Base-by-base conservation (phyloP, 2,888 invertebrate species). In the Aquatica leii region DNA sequence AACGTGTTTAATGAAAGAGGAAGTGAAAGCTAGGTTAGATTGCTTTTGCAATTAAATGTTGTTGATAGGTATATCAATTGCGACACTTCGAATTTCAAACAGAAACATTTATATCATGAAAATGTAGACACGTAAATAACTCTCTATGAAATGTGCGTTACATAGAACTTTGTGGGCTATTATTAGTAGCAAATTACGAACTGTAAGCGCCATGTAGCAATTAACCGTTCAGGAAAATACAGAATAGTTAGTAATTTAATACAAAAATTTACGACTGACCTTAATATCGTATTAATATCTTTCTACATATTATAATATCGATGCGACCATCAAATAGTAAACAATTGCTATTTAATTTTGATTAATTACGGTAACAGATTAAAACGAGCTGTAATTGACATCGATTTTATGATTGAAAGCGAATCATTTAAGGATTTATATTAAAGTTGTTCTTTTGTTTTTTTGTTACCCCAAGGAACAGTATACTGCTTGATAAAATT, bases 141-240 rank as follows among this genome's bases (percentile, higher is more conserved):
- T 21, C 52, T n/a, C 12, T 48, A 59, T 53, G 46, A 59, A 53
- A 62, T 58, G 62, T 62, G 52, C 58, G 62, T 62, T 62, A 57
- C 52, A 51, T 52, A 40, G 49, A 20, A 48, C 41, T 40, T 41
- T 55, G 55, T 51, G 50, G 46, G 48, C 64, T 64, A 57, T 64
- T 64, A 64, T 64, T 64, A 64, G 52, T 56, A 56, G 60, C 60
- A 64, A 59, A 64, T 64, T 60, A 64, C 56, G 59, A 59, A 40
- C 59, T 56, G 51, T 52, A 64, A 64, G 64, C 64, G 59, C 60
- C 60, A 53, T 64, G 64, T 64, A 57, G 55, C 55, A 64, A 64
- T 64, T 64, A 64, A 57, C 52, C 24, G 60, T 57, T 18, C 55
- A 59, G 43, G 59, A 63, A 63, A 63, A 59, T 55, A 59, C 54